Evolutionary conservation across 2,888 invertebrate genomes (phyloP).

Genomic region (Drosophila testacea): DNA sequence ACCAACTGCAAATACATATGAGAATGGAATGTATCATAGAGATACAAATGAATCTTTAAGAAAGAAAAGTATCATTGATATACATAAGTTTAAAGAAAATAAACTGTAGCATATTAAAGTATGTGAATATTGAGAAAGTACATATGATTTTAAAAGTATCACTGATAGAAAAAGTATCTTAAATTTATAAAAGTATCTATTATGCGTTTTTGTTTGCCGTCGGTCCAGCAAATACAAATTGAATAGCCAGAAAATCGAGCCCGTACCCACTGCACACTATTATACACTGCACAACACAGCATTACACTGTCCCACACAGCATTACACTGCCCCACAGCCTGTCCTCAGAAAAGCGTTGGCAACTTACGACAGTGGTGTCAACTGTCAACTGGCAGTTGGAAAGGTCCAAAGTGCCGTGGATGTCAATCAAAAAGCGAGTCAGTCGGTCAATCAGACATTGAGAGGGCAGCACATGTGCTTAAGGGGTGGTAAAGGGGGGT

Average conservation of each 20-base stretch:
- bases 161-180: constrained; percentile 1
- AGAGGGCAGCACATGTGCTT: not conserved
- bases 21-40: not conserved
- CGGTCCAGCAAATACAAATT: not conserved
- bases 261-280: not conserved
- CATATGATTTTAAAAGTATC: no score
- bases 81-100: constrained; percentile 4
- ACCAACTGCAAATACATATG: not conserved
- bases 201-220: constrained; percentile 3
- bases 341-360: not conserved
- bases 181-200: constrained; percentile 1
- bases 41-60: constrained; percentile 2
- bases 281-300: no score
- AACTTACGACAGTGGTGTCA: constrained; percentile 1
- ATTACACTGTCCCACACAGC: not conserved
- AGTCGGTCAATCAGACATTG: constrained; percentile 38
- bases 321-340: constrained; percentile 1
- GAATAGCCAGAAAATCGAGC: not conserved
- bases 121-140: not conserved
- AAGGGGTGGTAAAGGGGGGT: constrained; percentile 12
- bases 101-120: constrained; percentile 2
- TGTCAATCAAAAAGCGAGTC: constrained; percentile 55
- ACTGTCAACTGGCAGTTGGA: constrained; percentile 19
- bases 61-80: constrained; percentile 1
- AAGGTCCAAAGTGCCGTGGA: constrained; percentile 45